Percentiles rank a stretch among this genome's conserved stretches.
phyloP scores from a whole-genome alignment of 2,113 vertebrate species.

The Sander lucioperca region DNA sequence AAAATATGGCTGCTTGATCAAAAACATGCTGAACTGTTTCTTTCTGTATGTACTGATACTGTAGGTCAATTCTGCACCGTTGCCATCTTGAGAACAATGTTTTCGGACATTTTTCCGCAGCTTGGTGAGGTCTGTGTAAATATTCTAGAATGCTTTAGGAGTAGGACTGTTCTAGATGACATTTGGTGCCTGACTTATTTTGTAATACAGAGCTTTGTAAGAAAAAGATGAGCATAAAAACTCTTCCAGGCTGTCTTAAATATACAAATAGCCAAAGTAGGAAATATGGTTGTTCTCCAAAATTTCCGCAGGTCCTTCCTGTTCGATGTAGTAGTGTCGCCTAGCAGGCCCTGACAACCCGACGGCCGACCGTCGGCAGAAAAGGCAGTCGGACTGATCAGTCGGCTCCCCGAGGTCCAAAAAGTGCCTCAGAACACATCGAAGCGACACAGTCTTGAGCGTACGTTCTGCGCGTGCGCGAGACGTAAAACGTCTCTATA shows the following conservation, averaged over 20 bases:
- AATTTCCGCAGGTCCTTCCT: conserved; percentile 31
- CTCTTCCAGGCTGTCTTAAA: conserved; percentile 49
- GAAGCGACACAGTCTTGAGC: no score
- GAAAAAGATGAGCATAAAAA: conserved; percentile 39
- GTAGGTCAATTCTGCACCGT: conserved; percentile 72
- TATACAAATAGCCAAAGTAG: conserved; percentile 65
- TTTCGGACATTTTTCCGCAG: conserved; percentile 33
- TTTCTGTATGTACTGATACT: conserved; percentile 80
- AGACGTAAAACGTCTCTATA: no score
- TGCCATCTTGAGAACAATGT: conserved; percentile 46
- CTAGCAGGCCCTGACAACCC: no score
- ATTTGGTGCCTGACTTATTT: conserved; percentile 70
- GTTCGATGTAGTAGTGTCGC: conserved; percentile 5
- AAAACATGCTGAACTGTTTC: conserved; percentile 65
- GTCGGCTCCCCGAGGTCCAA: no score
- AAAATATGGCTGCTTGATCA: conserved; percentile 80
- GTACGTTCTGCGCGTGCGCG: no score
- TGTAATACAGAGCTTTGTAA: conserved; percentile 65
- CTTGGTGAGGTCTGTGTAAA: conserved; percentile 70
- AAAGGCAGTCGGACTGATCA: no score
- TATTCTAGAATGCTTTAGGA: conserved; percentile 70
- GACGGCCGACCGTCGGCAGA: no score
- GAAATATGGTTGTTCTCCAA: conserved; percentile 23
- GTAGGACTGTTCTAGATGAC: conserved; percentile 69
- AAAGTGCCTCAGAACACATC: no score